phyloP scores from a whole-genome alignment of 2,888 invertebrate genomes.

The Alloplasta piceator region DNA sequence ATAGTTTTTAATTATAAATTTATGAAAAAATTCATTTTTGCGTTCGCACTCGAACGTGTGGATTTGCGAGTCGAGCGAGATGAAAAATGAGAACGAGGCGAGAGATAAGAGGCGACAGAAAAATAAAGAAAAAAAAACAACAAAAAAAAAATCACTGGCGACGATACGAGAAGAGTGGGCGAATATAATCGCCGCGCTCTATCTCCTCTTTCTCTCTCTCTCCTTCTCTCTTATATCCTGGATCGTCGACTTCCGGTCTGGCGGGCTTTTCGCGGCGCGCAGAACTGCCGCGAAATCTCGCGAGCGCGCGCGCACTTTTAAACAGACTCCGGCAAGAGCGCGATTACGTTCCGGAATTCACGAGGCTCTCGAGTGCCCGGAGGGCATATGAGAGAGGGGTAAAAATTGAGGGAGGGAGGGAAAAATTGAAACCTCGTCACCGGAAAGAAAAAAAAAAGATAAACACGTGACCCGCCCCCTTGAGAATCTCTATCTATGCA shows the following conservation, averaged over 20 bases:
- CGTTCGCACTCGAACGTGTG: no score
- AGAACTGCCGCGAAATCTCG: constrained; percentile 17
- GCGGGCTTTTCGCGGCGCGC: constrained; percentile 53
- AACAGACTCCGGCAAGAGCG: constrained; percentile 34
- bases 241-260: constrained; percentile 63
- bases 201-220: constrained; percentile 5
- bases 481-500: not conserved
- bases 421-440: constrained; percentile 23
- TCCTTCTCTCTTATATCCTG: constrained; percentile 48
- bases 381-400: no score
- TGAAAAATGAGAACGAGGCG: constrained; percentile 3
- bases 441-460: constrained; percentile 31
- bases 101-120: constrained; percentile 21
- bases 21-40: no score
- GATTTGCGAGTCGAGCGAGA: constrained; percentile 12
- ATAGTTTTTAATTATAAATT: no score
- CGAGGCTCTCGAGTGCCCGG: not conserved
- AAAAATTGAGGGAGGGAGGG: not conserved
- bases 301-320: not conserved
- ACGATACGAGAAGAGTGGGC: constrained; percentile 43
- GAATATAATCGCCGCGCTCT: constrained; percentile 45
- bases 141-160: constrained; percentile 20
- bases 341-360: constrained; percentile 38
- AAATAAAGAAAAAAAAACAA: not conserved
- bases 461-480: constrained; percentile 58